Evolutionary conservation across 2,113 vertebrate species (phyloP), one percentile per base, ranked within the genome.

Genomic region (Pipra filicauda): DNA sequence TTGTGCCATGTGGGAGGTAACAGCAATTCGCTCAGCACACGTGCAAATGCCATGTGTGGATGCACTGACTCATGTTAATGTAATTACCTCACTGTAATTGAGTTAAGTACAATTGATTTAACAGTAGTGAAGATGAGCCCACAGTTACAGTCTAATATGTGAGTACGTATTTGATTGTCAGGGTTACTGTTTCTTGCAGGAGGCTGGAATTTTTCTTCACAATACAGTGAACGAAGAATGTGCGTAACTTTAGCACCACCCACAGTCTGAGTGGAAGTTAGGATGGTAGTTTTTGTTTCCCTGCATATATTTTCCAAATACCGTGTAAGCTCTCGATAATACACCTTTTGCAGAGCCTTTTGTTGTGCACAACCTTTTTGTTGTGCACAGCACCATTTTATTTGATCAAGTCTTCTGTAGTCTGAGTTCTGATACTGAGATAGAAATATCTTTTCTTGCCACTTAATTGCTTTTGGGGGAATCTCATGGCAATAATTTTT

Each of bases 1-100:
- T 90, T 86, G 72, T 81, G 95, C 95, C 94, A 84, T 81, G 96
- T 93, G 85, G 94, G 95, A 96, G 93, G 95, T 94, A 93, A 84
- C 75, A 86, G 93, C 88, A 90, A 62, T 88, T 96, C 7, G 3
- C 90, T 81, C 39, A 80, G 95, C 66, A 91, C 96, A 94, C 84
- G 93, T 96, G 95, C 95, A 92, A 66, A 96, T 95, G 89, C 94
- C 94, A 88, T 96, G 96, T 96, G 96, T 97, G 88, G 95, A 96
- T 96, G 91, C 96, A 94, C 88, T 95, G 96, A 96, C 93, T 97
- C 93, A 96, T 97, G 93, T 95, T 95, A 97, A 97, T 97, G 92
- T 91, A 96, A 92, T 97, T 96, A 94, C 86, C 91, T 92, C 96
- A 54, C 69, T 93, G 94, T 95, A 93, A 97, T 96, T 96, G 96